Evolutionary conservation across 2,797 vertebrate species (phyloP), one percentile per base, ranked within the genome.

Genomic region (Sardinella longiceps): DNA sequence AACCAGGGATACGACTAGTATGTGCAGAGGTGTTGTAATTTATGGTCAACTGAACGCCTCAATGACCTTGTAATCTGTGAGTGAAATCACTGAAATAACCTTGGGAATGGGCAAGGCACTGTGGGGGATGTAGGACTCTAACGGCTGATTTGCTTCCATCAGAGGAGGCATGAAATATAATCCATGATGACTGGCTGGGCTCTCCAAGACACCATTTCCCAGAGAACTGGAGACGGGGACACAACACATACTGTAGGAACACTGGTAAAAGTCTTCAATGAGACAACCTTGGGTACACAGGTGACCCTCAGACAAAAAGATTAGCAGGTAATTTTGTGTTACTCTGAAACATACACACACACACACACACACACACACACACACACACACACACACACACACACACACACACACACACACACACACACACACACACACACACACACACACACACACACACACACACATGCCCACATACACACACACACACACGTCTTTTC

Each of bases 401-500:
- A 63, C 58, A 30, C 56, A 53, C 12, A 60, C 56, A 60, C 56
- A n/a, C 56, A 60, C 56, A 60, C 56, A 60, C 60, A 30, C 46
- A 48, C 0, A 39, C 1, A 1, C 4, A 33, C 48, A 11, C 23
- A 30, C 60, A 28, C 82, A 63, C 56, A 66, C 84, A 82, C 81
- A 37, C 77, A 80, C 50, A 58, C 83, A 80, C 70, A 56, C 30
- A 33, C 5, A 53, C 45, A 82, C 81, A 33, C 63, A 82, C 74
- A 84, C 60, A 45, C 43, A 83, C 15, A 56, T 0, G 18, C 9
- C n/a, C 66, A 70, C 66, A 70, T 30, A 37, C 30, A 20, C 66
- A 70, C 66, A 70, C 66, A 70, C 66, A 83, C 60, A 84, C 33
- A 30, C 83, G 39, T 82, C 5, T 66, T 66, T 66, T 66, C 28